phyloP scores from a whole-genome alignment of 2,888 invertebrate genomes.

The Polietes domitor region DNA sequence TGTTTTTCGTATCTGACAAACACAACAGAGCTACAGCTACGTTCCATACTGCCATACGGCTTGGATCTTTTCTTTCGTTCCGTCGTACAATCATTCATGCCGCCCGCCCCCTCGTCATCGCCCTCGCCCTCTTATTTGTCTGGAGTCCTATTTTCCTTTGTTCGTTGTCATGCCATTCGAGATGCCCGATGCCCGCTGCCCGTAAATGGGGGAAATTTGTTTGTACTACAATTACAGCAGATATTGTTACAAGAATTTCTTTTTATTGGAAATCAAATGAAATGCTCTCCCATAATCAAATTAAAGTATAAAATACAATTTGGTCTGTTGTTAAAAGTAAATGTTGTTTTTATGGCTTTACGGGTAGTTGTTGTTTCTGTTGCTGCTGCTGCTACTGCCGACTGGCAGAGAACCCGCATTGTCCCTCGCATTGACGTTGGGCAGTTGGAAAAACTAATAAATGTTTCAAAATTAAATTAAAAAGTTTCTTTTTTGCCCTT shows the following conservation, averaged over 20 bases:
- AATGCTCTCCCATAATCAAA: constrained; percentile 27
- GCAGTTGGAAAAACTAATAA: constrained; percentile 13
- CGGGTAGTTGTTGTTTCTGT: neutral
- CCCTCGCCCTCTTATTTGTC: neutral
- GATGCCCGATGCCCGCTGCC: neutral
- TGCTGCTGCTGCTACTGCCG: neutral
- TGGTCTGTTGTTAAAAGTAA: neutral
- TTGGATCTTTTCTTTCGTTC: neutral
- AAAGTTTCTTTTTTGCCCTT: constrained; percentile 8
- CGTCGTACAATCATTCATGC: too few relatives aligned
- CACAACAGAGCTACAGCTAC: too few relatives aligned
- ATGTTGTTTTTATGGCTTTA: constrained; percentile 4
- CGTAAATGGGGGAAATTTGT: constrained; percentile 56
- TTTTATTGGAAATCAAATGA: constrained; percentile 16
- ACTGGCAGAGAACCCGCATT: constrained; percentile 2
- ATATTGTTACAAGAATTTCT: neutral
- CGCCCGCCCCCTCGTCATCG: neutral
- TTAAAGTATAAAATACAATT: constrained; percentile 17
- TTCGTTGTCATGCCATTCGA: neutral
- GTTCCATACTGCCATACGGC: too few relatives aligned
- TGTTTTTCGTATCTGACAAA: neutral
- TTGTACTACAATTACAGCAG: constrained; percentile 42
- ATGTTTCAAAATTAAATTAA: constrained; percentile 36
- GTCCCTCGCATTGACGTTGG: neutral
- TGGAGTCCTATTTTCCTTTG: neutral